These are phyloP conservation scores for Troilus luridus DNA, from an alignment of 2,888 invertebrate species.

Conservation along the genomic window DNA sequence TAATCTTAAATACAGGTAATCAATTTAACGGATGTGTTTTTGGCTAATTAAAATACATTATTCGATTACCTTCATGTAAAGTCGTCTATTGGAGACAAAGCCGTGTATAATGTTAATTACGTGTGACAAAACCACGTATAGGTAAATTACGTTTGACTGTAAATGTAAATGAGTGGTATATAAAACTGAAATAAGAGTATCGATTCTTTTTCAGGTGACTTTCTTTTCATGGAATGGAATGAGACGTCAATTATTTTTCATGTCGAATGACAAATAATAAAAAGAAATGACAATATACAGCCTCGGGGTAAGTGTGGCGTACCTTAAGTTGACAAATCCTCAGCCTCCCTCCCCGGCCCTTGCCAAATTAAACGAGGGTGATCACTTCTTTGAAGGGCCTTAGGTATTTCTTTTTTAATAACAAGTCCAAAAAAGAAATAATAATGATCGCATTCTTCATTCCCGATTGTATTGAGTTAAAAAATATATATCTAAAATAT, in stretches of 20 bases:
- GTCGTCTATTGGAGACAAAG: too few species aligned
- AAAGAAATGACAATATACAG: not conserved
- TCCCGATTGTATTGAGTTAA: not conserved
- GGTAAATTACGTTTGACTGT: too few species aligned
- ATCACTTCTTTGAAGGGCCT: slow-evolving; percentile 11
- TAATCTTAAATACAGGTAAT: too few species aligned
- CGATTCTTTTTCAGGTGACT: not conserved
- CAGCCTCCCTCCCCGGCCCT: not conserved
- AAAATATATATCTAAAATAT: too few species aligned
- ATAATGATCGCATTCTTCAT: not conserved
- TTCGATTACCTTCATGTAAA: too few species aligned
- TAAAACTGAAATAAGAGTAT: not conserved
- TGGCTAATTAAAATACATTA: too few species aligned
- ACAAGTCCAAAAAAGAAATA: not conserved
- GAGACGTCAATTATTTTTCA: not conserved
- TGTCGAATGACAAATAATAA: not conserved
- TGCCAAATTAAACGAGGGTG: not conserved
- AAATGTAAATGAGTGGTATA: too few species aligned
- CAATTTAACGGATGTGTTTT: too few species aligned
- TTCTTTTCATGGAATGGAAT: not conserved
- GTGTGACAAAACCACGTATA: too few species aligned
- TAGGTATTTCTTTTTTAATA: not conserved
- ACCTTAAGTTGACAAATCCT: not conserved
- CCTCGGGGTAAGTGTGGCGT: not conserved
- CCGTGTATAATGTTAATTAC: too few species aligned